A percentile compares a stretch with the other conserved stretches of the same genome.
Conservation (phyloP, 2,113 vertebrate species). For the Cairina moschata region DNA sequence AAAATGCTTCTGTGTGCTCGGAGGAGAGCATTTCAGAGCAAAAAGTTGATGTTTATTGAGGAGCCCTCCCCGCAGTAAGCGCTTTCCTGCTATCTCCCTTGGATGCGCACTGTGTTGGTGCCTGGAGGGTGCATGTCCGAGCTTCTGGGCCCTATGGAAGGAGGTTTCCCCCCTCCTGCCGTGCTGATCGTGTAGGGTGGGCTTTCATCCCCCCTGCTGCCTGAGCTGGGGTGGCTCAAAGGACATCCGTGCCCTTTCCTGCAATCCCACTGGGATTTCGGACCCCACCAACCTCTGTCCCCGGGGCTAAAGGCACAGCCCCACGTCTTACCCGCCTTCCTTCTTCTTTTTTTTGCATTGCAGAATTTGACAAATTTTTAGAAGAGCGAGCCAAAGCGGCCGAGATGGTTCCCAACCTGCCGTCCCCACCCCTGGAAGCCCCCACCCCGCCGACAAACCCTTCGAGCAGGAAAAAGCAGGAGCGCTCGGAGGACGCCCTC, state of each 20-base stretch:
- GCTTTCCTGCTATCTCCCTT: neutral
- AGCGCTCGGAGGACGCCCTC: conserved; percentile 87
- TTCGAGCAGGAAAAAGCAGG: conserved; percentile 84
- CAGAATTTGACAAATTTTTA: conserved; percentile 98
- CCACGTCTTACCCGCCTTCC: neutral
- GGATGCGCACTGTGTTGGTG: neutral
- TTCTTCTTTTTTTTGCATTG: conserved; percentile 38
- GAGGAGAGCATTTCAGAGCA: neutral
- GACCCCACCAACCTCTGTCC: neutral
- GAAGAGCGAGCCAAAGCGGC: conserved; percentile 97
- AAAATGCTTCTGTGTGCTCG: neutral
- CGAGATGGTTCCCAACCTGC: conserved; percentile 88
- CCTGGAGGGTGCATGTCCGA: neutral
- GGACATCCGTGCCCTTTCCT: neutral
- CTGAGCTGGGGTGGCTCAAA: conserved; percentile 10
- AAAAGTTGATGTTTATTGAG: neutral
- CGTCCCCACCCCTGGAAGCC: conserved; percentile 83
- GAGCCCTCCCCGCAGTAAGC: neutral
- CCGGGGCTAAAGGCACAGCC: neutral
- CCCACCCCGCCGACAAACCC: conserved; percentile 72
- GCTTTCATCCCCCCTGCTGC: conserved; percentile 35
- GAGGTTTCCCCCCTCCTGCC: conserved; percentile 23
- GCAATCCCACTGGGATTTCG: neutral
- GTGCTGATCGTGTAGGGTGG: neutral
- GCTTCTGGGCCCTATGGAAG: conserved; percentile 52